Base-by-base conservation (phyloP, 2,113 vertebrate genomes). In the Empidonax alnorum region DNA sequence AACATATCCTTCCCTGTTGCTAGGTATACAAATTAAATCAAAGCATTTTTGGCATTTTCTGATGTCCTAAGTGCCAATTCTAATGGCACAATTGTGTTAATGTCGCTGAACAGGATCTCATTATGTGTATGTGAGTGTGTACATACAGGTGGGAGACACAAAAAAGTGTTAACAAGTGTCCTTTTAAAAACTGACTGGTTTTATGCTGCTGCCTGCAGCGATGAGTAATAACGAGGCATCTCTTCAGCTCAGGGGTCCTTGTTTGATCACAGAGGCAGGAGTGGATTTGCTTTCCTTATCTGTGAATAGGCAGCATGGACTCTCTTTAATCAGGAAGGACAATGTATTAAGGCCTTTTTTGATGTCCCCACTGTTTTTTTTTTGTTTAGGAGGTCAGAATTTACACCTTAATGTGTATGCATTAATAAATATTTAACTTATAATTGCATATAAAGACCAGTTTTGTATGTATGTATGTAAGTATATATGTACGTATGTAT, bases 181-280 rank as follows among this genome's bases (percentile, higher is more conserved):
- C 21, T 95, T 68, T 74, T n/a, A 53, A 87, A 86, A 87, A 68
- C 31, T 94, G 76, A 62, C 77, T 88, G 59, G n/a, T 41, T 97
- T 96, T 96, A 89, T 87, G 92, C 87, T 78, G 84, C 85, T 97
- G 93, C 94, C 97, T 96, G 82, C 84, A 95, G 97, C 11, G 97
- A 63, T 31, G 96, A 98, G 97, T 97, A 97, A 97, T 97, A 98
- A 94, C 88, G 91, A 72, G 78, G 86, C 97, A 79, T 46, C 91
- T 97, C 94, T 96, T 93, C 96, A 62, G 50, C 50, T 96, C 90
- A 55, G 97, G 97, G 96, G 90, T 89, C 92, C 84, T 84, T 87
- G 25, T 97, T 98, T 98, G 97, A 98, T 98, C 97, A 82, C 71
- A 77, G 94, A 97, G 97, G 97, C 90, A 97, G 97, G 94, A 93